These are phyloP conservation scores for Somateria mollissima DNA, from an alignment of 2,797 vertebrate species.

Conservation along the genomic window DNA sequence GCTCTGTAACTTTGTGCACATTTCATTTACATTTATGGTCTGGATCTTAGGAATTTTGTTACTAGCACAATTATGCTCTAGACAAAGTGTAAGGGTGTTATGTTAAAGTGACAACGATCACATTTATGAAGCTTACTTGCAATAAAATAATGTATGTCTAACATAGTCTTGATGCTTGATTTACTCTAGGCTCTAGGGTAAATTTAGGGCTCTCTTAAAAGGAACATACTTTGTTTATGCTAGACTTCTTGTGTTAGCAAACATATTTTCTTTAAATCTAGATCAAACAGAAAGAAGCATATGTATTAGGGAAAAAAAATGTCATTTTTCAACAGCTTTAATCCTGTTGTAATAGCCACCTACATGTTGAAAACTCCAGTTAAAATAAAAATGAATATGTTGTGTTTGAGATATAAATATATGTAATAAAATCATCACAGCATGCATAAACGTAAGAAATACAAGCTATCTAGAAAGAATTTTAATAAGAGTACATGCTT, in stretches of 20 bases:
- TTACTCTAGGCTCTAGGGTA: not conserved
- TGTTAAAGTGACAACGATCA: not conserved
- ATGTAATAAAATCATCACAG: not conserved
- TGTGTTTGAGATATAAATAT: not conserved
- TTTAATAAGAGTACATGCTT: not conserved
- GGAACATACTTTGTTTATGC: not conserved
- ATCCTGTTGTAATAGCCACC: not conserved
- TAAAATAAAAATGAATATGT: not conserved
- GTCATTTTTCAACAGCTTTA: not conserved
- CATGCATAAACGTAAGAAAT: not conserved
- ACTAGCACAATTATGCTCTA: not conserved
- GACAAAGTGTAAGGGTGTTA: not conserved
- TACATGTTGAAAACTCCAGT: not conserved
- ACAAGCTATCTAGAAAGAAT: not conserved
- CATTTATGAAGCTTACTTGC: not conserved
- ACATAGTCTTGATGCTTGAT: not conserved
- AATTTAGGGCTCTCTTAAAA: slow-evolving; percentile 4
- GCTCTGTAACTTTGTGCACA: not conserved
- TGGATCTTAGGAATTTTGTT: not conserved
- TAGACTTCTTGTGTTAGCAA: not conserved
- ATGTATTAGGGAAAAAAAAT: not conserved
- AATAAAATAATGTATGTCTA: not conserved
- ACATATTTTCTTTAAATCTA: slow-evolving; percentile 13
- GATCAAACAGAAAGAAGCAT: not conserved
- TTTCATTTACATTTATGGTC: not conserved